Base-by-base conservation (phyloP, 2,797 vertebrate species). In the Brotula barbata region DNA sequence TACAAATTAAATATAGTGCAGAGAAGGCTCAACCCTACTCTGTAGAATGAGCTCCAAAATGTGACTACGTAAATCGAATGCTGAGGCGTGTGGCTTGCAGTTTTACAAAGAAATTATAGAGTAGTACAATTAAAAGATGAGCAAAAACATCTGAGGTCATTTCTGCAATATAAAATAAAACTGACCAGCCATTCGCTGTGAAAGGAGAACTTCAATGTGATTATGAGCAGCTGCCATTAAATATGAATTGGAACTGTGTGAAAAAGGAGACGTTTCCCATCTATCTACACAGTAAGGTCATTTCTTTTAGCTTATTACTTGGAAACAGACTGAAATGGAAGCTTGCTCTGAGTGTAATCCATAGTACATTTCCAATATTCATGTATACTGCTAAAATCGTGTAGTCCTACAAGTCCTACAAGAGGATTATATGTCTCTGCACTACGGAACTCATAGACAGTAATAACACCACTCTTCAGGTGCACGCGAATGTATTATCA, bases 251-350 rank as follows among this genome's bases (percentile, higher is more conserved):
- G 2, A 46, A 43, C 14, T 23, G 2, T 34, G 17, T 36, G 16
- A 34, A 54, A 40, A 6, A 58, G 48, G 16, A 12, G 7, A 17
- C 2, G 5, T 7, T 59, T 59, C 54, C 28, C 12, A 61, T 44
- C 45, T 42, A 56, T 58, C 34, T 64, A 54, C 49, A 62, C 57
- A 76, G 58, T 44, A 33, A 68, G 41, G 31, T 19, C 40, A 1
- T 59, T 23, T 71, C 33, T 14, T 33, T 16, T 44, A 70, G 37
- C 46, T 78, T 71, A 65, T 73, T 70, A 67, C 55, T 70, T 64
- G 37, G 61, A 53, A 23, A 65, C 33, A 50, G 19, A 59, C 22
- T 39, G 15, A 22, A 59, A 44, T 63, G 31, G 10, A 63, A n/a
- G 47, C 34, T 17, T 48, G 5, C 5, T 68, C 7, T 46, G 15